Evolutionary conservation across 2,888 invertebrate species (phyloP).

Genomic region (Apoda limacodes): DNA sequence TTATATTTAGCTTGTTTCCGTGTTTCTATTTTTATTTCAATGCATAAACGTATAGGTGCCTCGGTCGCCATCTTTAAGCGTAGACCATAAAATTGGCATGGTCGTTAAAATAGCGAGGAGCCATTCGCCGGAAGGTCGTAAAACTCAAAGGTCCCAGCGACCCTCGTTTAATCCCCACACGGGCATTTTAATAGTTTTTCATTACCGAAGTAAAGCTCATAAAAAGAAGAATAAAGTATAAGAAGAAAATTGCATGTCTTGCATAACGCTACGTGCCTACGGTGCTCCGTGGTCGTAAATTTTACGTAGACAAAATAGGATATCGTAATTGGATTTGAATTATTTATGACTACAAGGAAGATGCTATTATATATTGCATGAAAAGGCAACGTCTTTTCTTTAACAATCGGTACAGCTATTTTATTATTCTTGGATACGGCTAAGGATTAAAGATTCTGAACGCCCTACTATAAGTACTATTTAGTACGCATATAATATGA

Average conservation of each 20-base stretch:
- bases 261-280: conserved; percentile 48
- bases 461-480: no score
- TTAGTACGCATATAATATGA: no score
- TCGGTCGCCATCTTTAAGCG: conserved; percentile 50
- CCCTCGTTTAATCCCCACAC: conserved; percentile 57
- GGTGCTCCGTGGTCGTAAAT: conserved; percentile 40
- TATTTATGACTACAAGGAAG: no score
- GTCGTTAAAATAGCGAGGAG: conserved; percentile 47
- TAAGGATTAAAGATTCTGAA: no score
- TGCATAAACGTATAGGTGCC: no score
- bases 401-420: no score
- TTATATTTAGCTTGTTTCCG: no score
- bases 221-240: conserved; percentile 54
- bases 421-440: no score
- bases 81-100: conserved; percentile 50
- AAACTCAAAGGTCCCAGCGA: conserved; percentile 56
- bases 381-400: no score
- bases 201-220: conserved; percentile 66
- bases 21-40: no score
- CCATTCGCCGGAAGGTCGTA: conserved; percentile 52
- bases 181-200: conserved; percentile 64
- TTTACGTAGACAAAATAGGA: conserved; percentile 42
- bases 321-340: conserved; percentile 42
- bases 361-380: no score
- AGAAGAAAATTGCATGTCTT: conserved; percentile 62